These are phyloP conservation scores for Caenorhabditis becei DNA, from an alignment of 2,888 invertebrate genomes.

Conservation along the genomic window DNA sequence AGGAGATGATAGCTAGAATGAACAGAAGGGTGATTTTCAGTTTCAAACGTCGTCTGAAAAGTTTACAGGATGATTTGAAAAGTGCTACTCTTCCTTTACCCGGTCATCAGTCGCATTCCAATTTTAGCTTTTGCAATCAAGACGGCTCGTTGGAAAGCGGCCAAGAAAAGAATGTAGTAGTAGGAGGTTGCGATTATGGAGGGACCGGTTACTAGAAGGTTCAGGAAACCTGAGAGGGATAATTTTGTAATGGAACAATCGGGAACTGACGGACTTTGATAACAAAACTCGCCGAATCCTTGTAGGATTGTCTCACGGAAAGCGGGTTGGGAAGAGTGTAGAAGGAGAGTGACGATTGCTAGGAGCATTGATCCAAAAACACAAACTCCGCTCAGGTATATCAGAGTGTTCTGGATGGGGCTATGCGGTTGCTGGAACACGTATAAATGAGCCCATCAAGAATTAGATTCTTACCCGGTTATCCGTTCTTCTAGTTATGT, in stretches of 20 bases:
- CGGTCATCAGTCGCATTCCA: constrained; percentile 33
- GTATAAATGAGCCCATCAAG: background rate
- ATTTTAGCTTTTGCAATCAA: constrained; percentile 32
- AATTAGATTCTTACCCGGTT: constrained; percentile 2
- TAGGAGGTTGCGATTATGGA: background rate
- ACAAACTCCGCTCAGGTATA: background rate
- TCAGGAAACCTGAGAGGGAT: background rate
- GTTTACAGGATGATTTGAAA: background rate
- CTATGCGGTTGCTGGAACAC: constrained; percentile 41
- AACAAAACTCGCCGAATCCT: background rate
- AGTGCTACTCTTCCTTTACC: constrained; percentile 8
- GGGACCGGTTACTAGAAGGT: background rate
- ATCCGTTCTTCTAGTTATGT: constrained; percentile 38
- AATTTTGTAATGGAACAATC: background rate
- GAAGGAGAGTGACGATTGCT: background rate
- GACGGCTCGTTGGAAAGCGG: constrained; percentile 28
- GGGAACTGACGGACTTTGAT: constrained; percentile 4
- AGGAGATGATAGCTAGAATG: constrained; percentile 23
- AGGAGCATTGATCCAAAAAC: constrained; percentile 14
- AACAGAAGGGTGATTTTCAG: constrained; percentile 14
- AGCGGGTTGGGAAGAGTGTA: background rate
- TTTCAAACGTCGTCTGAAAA: constrained; percentile 33
- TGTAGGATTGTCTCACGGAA: background rate
- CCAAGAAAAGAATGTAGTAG: constrained; percentile 28
- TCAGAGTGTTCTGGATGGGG: constrained; percentile 12